Evolutionary conservation across 2,888 invertebrate genomes (phyloP).

Genomic region (Acrocera orbiculus): DNA sequence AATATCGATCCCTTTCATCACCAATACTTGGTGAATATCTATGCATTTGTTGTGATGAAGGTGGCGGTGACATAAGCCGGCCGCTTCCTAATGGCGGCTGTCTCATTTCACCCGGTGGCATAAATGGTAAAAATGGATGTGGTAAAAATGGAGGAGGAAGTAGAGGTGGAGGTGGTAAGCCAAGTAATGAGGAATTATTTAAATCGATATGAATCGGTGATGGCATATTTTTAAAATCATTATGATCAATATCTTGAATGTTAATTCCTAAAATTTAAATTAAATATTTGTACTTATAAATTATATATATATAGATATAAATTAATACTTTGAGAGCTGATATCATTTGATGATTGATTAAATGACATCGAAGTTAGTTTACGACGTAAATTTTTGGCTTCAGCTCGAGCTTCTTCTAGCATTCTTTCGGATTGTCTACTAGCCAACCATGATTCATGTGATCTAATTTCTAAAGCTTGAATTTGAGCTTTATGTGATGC

Average conservation of each 20-base stretch:
- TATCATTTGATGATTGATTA: slow-evolving; percentile 7
- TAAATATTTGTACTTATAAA: too few relatives aligned
- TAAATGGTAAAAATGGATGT: slow-evolving; percentile 41
- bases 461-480: slow-evolving; percentile 61
- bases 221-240: slow-evolving; percentile 20
- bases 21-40: slow-evolving; percentile 25
- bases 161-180: slow-evolving; percentile 38
- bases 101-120: slow-evolving; percentile 37
- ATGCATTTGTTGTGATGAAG: slow-evolving; percentile 20
- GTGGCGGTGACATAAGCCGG: slow-evolving; percentile 37
- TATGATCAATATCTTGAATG: too few relatives aligned
- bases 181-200: slow-evolving; percentile 29
- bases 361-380: slow-evolving; percentile 32
- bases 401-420: slow-evolving; percentile 60
- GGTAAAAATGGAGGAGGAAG: slow-evolving; percentile 44
- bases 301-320: too few relatives aligned
- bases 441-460: slow-evolving; percentile 72
- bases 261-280: too few relatives aligned
- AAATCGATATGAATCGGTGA: slow-evolving; percentile 30
- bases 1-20: slow-evolving; percentile 1
- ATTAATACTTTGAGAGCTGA: slow-evolving; percentile 8
- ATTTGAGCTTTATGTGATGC: slow-evolving; percentile 48
- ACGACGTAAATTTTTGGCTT: slow-evolving; percentile 47
- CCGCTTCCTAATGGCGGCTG: slow-evolving; percentile 37
- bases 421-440: slow-evolving; percentile 67